Evolutionary conservation across 2,888 invertebrate species (phyloP).

Genomic region (Polyommatus iphigenia): DNA sequence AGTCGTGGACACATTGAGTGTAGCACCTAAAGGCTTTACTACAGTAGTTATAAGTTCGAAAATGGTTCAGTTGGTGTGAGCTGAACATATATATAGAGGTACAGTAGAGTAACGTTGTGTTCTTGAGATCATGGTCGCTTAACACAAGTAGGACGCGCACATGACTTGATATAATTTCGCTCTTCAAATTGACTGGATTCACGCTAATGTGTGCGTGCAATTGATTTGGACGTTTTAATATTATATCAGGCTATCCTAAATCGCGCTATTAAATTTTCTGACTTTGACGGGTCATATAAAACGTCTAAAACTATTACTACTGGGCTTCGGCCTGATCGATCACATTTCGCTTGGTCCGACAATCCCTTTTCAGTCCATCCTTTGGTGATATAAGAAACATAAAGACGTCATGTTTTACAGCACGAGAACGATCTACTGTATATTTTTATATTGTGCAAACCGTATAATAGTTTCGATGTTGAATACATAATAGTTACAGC

Average conservation of each 20-base stretch:
- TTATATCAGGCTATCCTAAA: not conserved
- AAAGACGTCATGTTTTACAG: too few species aligned
- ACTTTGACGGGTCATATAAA: not conserved
- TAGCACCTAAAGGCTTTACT: not conserved
- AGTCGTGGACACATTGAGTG: not conserved
- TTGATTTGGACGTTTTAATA: not conserved
- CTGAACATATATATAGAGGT: not conserved
- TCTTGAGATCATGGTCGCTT: not conserved
- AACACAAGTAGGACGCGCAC: too few species aligned
- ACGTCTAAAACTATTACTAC: too few species aligned
- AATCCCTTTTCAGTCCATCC: too few species aligned
- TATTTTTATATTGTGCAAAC: not conserved
- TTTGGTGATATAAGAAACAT: too few species aligned
- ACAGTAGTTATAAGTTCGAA: not conserved
- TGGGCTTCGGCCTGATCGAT: too few species aligned
- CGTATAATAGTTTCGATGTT: too few species aligned
- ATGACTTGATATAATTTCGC: too few species aligned
- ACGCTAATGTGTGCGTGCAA: not conserved
- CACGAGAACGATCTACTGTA: not conserved
- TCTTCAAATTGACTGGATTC: too few species aligned
- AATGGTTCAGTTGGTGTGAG: not conserved
- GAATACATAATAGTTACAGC: slow-evolving; percentile 58
- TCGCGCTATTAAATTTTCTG: not conserved
- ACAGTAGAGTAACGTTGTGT: not conserved
- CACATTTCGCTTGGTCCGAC: too few species aligned